Percentiles rank a stretch among this genome's conserved stretches.
phyloP scores from a whole-genome alignment of 2,888 invertebrate species.

The Phlogophora meticulosa region DNA sequence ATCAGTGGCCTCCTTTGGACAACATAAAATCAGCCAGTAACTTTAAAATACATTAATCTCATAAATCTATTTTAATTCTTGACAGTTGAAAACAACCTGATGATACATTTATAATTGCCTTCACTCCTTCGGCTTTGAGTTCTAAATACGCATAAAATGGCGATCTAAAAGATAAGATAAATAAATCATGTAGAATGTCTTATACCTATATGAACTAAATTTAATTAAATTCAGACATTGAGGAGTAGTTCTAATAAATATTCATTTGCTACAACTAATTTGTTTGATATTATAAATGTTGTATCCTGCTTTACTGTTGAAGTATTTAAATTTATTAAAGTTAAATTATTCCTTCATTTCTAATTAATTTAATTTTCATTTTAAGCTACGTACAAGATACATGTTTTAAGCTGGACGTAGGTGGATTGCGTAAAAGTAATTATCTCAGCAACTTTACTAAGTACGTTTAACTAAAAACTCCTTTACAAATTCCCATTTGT shows the following conservation, averaged over 20 bases:
- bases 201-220: conserved; percentile 45
- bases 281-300: conserved; percentile 20
- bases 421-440: too few species aligned
- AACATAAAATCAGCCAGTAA: background rate
- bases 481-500: too few species aligned
- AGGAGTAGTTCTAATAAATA: conserved; percentile 48
- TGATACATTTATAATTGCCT: conserved; percentile 19
- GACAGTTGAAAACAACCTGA: conserved; percentile 10
- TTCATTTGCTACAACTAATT: conserved; percentile 36
- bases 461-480: too few species aligned
- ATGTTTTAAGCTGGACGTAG: too few species aligned
- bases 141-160: conserved; percentile 17
- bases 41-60: background rate
- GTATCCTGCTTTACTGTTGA: conserved; percentile 11
- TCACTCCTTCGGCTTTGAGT: conserved; percentile 1
- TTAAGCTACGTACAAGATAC: background rate
- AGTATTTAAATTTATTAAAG: conserved; percentile 17
- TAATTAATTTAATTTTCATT: background rate
- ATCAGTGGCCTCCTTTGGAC: background rate
- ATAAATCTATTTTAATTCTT: conserved; percentile 18
- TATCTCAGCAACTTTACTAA: too few species aligned
- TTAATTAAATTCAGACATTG: conserved; percentile 50
- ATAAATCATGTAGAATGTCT: conserved; percentile 47
- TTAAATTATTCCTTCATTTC: background rate
- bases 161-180: conserved; percentile 30